Percentiles rank a stretch among this genome's conserved stretches.
phyloP scores from a whole-genome alignment of 2,797 vertebrate genomes.

The Enteromius mattozi region DNA sequence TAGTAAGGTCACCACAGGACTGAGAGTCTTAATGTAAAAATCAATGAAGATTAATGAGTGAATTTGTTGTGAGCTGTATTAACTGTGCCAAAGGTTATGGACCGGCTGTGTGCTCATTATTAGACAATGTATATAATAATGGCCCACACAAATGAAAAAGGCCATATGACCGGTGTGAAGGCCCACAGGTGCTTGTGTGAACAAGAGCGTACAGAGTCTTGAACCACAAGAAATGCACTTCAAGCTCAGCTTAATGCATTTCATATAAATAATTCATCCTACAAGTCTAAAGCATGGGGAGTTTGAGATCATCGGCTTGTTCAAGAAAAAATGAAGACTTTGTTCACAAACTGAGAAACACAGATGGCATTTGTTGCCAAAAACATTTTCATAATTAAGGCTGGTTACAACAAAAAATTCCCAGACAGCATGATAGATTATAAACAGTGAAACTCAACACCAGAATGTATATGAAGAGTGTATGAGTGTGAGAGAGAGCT shows the following conservation, averaged over 20 bases:
- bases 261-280: conserved; percentile 47
- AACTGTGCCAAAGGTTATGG: conserved; percentile 29
- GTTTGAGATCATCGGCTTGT: conserved; percentile 33
- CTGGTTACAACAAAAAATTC: conserved; percentile 76
- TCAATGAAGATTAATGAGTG: conserved; percentile 47
- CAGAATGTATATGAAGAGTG: conserved; percentile 14
- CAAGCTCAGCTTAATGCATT: conserved; percentile 47
- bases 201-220: background rate
- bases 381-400: conserved; percentile 78
- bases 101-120: conserved; percentile 22
- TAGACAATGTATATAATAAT: conserved; percentile 16
- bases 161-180: background rate
- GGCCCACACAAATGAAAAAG: conserved; percentile 1
- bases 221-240: conserved; percentile 15
- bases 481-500: conserved; percentile 16
- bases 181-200: conserved; percentile 26
- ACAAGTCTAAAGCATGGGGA: conserved; percentile 27
- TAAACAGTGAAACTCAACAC: conserved; percentile 75
- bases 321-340: background rate
- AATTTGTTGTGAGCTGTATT: conserved; percentile 31
- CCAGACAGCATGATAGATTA: conserved; percentile 76
- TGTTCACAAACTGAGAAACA: conserved; percentile 49
- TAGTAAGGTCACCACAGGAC: conserved; percentile 35
- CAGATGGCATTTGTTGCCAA: conserved; percentile 73
- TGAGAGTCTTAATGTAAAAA: conserved; percentile 43